These are phyloP conservation scores for Eilema caniola DNA, from an alignment of 2,888 invertebrate genomes.

Conservation along the genomic window DNA sequence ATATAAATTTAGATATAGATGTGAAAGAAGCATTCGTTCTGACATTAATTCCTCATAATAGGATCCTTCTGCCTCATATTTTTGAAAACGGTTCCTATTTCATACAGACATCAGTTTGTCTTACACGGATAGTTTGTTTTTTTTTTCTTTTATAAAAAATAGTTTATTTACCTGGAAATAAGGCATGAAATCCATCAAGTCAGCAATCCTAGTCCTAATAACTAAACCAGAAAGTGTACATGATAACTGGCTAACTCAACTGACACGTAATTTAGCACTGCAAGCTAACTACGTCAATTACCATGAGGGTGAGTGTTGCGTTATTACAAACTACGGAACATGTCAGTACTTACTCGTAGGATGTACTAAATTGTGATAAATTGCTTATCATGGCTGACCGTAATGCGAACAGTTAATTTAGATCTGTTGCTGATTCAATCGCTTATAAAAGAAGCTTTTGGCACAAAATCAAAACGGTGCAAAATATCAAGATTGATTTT, in stretches of 20 bases:
- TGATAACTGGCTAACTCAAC: constrained; percentile 44
- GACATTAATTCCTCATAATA: too few species aligned
- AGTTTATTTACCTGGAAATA: not conserved
- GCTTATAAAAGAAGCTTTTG: too few species aligned
- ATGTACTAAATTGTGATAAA: constrained; percentile 65
- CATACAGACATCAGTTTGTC: too few species aligned
- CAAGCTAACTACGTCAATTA: constrained; percentile 60
- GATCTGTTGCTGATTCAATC: not conserved
- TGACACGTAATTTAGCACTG: constrained; percentile 51
- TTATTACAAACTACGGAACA: constrained; percentile 61
- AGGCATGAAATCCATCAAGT: not conserved
- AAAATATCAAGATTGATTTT: too few species aligned
- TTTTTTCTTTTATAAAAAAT: not conserved
- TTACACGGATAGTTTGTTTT: too few species aligned
- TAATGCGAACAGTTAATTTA: constrained; percentile 35
- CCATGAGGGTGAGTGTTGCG: constrained; percentile 56
- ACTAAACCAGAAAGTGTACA: constrained; percentile 37
- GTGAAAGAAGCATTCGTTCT: too few species aligned
- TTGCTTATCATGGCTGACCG: constrained; percentile 67
- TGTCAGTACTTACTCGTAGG: constrained; percentile 50
- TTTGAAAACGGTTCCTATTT: too few species aligned
- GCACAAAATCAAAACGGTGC: too few species aligned
- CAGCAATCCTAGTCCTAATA: not conserved
- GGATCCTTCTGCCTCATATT: too few species aligned
- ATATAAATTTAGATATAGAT: too few species aligned